Evolutionary conservation across 2,113 vertebrate genomes (phyloP).

Genomic region (Podarcis muralis): DNA sequence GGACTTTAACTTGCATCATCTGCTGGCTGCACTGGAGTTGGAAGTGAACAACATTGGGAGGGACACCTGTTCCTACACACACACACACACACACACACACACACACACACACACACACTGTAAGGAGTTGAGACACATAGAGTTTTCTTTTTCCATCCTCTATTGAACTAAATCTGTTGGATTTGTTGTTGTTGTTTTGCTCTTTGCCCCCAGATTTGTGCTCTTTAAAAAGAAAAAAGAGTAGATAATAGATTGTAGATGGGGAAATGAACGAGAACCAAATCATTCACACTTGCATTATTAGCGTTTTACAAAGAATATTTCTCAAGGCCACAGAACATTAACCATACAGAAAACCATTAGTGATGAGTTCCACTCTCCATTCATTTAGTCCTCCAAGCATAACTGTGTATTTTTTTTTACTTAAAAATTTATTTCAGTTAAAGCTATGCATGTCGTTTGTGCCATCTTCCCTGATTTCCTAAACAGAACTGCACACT

Average conservation of each 20-base stretch:
- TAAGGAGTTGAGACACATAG: not conserved
- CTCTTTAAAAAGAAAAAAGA: not conserved
- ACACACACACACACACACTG: not conserved
- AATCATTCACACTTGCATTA: not conserved
- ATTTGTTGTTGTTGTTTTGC: not conserved
- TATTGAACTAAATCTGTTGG: not conserved
- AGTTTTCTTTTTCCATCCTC: not conserved
- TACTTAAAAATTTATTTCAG: not conserved
- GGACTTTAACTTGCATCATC: no score
- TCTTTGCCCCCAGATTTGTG: not conserved
- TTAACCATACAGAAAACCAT: conserved; percentile 4
- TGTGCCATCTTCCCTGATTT: not conserved
- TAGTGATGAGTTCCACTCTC: not conserved
- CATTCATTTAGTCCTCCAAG: not conserved
- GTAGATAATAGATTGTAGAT: not conserved
- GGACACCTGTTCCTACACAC: no score
- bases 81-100: no score
- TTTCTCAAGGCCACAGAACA: not conserved
- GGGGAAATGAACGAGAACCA: not conserved
- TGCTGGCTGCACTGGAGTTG: no score
- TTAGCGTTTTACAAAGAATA: not conserved
- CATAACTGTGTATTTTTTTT: not conserved
- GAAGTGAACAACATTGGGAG: no score
- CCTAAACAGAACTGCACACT: not conserved
- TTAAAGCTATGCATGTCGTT: not conserved